Evolutionary conservation across 2,797 vertebrate genomes (phyloP).

Genomic region (Lutjanus argentimaculatus): DNA sequence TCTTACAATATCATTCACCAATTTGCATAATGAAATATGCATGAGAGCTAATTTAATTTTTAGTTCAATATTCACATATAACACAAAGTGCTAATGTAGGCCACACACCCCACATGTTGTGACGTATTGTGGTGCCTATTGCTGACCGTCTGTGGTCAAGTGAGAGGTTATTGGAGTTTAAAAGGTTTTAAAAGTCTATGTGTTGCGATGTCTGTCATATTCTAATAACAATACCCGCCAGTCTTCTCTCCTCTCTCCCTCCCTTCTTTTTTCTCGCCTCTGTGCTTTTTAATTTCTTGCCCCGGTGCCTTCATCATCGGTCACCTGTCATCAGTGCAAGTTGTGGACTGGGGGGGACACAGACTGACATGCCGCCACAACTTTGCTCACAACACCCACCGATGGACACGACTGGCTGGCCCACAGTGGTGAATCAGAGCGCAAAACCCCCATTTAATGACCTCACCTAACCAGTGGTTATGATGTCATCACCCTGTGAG

Average conservation of each 20-base stretch:
- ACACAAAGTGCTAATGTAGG: constrained; percentile 43
- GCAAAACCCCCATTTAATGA: constrained; percentile 34
- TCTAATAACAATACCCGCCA: constrained; percentile 79
- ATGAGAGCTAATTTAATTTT: constrained; percentile 76
- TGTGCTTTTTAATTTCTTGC: constrained; percentile 86
- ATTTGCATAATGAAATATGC: constrained; percentile 80
- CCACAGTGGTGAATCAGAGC: constrained; percentile 50
- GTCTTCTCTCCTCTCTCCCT: constrained; percentile 51
- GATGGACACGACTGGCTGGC: constrained; percentile 40
- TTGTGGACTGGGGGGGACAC: constrained; percentile 53
- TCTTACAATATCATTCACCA: constrained; percentile 66
- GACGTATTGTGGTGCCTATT: constrained; percentile 6
- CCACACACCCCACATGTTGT: constrained; percentile 10
- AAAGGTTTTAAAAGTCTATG: constrained; percentile 61
- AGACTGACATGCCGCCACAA: constrained; percentile 63
- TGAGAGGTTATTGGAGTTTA: constrained; percentile 45
- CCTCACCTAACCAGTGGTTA: constrained; percentile 16
- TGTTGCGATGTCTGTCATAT: constrained; percentile 73
- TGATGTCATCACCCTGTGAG: constrained; percentile 41
- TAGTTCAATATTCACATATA: constrained; percentile 59
- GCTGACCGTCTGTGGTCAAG: constrained; percentile 38
- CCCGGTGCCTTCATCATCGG: constrained; percentile 82
- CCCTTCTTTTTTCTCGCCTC: constrained; percentile 72
- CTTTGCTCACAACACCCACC: constrained; percentile 62
- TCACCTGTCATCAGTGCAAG: constrained; percentile 80